Conservation (phyloP, 1,140 invertebrate species). For the Lycorma delicatula region DNA sequence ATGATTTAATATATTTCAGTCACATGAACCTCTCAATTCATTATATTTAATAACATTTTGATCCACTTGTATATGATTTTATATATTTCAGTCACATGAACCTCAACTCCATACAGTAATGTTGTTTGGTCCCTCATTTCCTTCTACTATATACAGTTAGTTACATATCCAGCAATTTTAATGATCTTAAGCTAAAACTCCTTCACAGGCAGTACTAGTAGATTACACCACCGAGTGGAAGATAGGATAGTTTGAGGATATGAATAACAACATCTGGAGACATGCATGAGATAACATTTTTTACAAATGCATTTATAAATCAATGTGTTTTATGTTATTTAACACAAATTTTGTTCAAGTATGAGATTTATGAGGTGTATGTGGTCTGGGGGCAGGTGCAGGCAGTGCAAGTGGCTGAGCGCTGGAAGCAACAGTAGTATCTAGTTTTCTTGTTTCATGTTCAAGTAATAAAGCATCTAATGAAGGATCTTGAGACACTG, state of each 20-base stretch:
- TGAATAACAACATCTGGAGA: neutral
- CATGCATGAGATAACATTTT: neutral
- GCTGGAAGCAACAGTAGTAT: conserved; percentile 45
- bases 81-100: too few relatives aligned
- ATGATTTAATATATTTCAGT: too few relatives aligned
- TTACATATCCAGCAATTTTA: too few relatives aligned
- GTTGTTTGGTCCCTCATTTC: too few relatives aligned
- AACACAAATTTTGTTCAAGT: neutral
- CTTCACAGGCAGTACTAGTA: too few relatives aligned
- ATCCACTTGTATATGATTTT: too few relatives aligned
- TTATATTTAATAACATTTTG: too few relatives aligned
- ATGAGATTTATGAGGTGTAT: conserved; percentile 10
- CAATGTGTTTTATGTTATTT: neutral
- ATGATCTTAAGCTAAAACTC: too few relatives aligned
- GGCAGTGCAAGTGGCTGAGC: conserved; percentile 19
- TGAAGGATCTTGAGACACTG: conserved; percentile 70
- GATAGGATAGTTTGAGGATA: neutral
- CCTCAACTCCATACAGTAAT: too few relatives aligned
- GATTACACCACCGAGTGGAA: neutral
- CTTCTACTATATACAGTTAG: too few relatives aligned
- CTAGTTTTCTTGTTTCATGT: conserved; percentile 74
- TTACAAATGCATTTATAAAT: neutral
- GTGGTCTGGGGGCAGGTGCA: conserved; percentile 9
- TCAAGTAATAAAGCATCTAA: conserved; percentile 73
- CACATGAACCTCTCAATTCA: too few relatives aligned